Evolutionary conservation across 1,140 invertebrate species (phyloP), one percentile per base, ranked within the genome.

Genomic region (Sitophilus oryzae): DNA sequence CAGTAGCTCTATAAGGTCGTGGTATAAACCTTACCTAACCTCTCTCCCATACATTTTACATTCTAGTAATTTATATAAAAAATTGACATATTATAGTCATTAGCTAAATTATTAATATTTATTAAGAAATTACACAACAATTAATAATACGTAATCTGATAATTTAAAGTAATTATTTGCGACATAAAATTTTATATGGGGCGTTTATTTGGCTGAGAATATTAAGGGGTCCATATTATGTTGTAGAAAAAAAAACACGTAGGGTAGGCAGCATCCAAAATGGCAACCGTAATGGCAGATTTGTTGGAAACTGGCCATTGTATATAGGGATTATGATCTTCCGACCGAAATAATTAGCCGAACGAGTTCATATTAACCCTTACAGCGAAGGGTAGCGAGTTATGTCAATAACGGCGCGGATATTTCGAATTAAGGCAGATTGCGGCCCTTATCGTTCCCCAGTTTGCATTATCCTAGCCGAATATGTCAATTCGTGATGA

Each of bases 291-390:
- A 63, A 69, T 69, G 65, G 61, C 65, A 67, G 68, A 70, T 70
- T 71, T 71, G 68, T 68, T 68, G 53, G 61, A 64, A 67, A 67
- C 64, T 69, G 65, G 67, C 65, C 67, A 68, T 70, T 70, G 69
- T 68, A 69, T 65, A 64, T 64, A 57, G 65, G 65, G 70, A 71
- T 70, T 71, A 71, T 69, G 66, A 71, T 67, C 70, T 67, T 62
- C 60, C 70, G 64, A 69, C 68, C 65, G 70, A 71, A 69, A 70
- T 69, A 71, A 71, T 71, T 71, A 71, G 68, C 63, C 63, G 63
- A 69, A 66, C 61, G 65, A 68, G 67, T 69, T 59, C 63, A 68
- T 68, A 69, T 71, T 70, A 70, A 70, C 68, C 69, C 68, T 70
- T 70, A 61, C 56, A 51, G 43, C 52, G 55, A 63, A 63, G 64